These are phyloP conservation scores for Gorsachius goisagi DNA, from an alignment of 2,113 vertebrate species.

Conservation along the genomic window DNA sequence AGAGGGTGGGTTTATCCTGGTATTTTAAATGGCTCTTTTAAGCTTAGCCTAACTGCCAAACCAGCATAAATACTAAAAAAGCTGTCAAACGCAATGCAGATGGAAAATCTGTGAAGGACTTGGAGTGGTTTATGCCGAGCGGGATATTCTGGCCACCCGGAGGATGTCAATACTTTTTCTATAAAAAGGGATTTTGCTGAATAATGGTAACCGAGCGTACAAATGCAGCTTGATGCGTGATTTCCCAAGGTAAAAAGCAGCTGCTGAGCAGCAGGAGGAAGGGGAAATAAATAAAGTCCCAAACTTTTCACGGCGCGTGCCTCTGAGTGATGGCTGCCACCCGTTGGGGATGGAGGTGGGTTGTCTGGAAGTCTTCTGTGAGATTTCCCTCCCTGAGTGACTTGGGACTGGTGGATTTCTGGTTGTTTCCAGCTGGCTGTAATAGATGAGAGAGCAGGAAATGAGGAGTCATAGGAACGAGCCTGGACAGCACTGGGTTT, in stretches of 20 bases:
- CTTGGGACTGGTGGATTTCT: neutral
- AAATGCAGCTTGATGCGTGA: neutral
- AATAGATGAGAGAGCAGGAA: neutral
- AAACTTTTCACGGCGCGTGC: neutral
- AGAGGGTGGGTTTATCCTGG: neutral
- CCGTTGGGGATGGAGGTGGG: neutral
- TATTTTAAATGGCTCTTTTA: neutral
- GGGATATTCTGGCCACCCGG: neutral
- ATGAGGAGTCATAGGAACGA: neutral
- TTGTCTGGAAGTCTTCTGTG: neutral
- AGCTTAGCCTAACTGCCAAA: neutral
- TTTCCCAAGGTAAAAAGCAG: neutral
- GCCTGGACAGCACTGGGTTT: neutral
- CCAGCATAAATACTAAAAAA: neutral
- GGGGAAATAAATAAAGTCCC: neutral
- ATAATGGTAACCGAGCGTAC: neutral
- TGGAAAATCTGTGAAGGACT: neutral
- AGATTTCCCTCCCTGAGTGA: neutral
- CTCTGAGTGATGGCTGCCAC: neutral
- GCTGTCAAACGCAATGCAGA: rapidly evolving
- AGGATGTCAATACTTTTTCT: neutral
- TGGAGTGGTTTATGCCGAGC: neutral
- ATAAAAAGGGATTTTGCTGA: neutral
- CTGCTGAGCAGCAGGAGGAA: neutral
- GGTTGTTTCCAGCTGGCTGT: neutral